Conservation (phyloP, 2,113 vertebrate species). For the Lutjanus erythropterus region DNA sequence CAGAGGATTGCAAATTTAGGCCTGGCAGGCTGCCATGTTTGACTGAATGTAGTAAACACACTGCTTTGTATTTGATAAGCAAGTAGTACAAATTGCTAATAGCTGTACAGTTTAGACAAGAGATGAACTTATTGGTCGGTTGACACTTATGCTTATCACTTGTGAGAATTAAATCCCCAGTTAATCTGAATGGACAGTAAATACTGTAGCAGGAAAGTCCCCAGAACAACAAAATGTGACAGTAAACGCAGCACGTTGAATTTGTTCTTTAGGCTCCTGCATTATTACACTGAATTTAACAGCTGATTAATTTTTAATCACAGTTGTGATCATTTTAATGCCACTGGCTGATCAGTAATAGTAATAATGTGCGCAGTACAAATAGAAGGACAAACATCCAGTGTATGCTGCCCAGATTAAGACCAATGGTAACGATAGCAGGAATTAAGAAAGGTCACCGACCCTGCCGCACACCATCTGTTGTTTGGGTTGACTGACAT, state of each 20-base stretch:
- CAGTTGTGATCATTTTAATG: neutral
- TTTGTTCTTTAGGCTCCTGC: neutral
- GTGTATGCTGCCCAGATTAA: neutral
- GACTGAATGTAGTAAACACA: neutral
- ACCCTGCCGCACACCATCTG: conserved; percentile 20
- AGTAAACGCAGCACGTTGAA: neutral
- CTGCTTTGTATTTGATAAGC: conserved; percentile 6
- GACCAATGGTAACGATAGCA: conserved; percentile 6
- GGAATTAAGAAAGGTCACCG: conserved; percentile 28
- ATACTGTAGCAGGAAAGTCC: neutral
- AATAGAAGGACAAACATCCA: neutral
- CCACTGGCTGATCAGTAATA: neutral
- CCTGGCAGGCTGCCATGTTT: neutral
- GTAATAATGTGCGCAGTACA: neutral
- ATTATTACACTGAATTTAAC: neutral
- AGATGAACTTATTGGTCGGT: neutral
- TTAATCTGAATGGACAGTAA: neutral
- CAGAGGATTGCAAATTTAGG: neutral
- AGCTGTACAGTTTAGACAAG: neutral
- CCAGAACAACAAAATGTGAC: neutral
- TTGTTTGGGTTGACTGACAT: conserved; percentile 28
- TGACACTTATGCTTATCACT: neutral
- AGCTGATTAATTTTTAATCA: neutral
- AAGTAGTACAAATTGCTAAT: conserved; percentile 1
- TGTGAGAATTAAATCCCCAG: neutral